phyloP scores from a whole-genome alignment of 2,797 vertebrate species.

The Malacoraja senta region DNA sequence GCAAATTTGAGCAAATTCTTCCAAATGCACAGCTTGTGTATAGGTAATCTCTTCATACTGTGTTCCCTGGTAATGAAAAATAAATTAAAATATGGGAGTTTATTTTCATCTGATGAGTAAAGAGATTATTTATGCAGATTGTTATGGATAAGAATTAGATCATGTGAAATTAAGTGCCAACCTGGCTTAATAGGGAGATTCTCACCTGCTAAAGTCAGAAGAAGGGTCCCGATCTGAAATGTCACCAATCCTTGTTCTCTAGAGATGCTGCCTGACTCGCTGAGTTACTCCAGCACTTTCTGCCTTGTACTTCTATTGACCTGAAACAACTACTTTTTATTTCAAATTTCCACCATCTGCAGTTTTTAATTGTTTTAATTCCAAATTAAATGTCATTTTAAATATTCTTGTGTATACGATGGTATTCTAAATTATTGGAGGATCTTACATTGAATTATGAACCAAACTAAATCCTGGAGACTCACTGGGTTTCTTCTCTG shows the following conservation, averaged over 20 bases:
- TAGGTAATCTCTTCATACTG: conserved; percentile 61
- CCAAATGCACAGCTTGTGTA: conserved; percentile 88
- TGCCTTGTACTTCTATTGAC: too few relatives aligned
- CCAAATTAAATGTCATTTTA: background rate
- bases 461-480: background rate
- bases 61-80: background rate
- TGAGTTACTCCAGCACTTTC: too few relatives aligned
- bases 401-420: background rate
- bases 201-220: too few relatives aligned
- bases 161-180: background rate
- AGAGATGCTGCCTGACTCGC: too few relatives aligned
- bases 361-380: background rate
- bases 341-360: background rate
- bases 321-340: background rate
- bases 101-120: background rate
- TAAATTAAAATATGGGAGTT: background rate
- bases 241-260: too few relatives aligned
- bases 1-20: conserved; percentile 84
- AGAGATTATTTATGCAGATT: background rate
- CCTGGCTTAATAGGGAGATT: background rate
- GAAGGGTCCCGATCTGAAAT: too few relatives aligned
- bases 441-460: background rate
- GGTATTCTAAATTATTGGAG: background rate
- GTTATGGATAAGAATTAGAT: background rate
- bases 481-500: background rate